Conservation (phyloP, 2,797 vertebrate species). For the Propithecus perrieri region DNA sequence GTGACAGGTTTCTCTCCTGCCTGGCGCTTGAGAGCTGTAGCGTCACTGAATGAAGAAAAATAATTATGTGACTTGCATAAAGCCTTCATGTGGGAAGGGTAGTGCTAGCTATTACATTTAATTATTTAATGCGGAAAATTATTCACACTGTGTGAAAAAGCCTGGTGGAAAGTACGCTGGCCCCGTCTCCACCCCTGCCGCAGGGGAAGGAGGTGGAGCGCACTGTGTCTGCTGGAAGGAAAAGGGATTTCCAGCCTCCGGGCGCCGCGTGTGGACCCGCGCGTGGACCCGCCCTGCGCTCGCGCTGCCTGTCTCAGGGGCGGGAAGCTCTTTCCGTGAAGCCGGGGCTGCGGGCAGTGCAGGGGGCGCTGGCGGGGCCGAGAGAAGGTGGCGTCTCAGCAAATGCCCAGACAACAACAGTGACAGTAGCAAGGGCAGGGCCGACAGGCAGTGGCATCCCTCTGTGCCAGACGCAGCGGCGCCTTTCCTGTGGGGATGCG, state of each 20-base stretch:
- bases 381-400: background rate
- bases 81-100: slow-evolving; percentile 81
- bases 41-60: slow-evolving; percentile 81
- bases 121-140: slow-evolving; percentile 83
- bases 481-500: background rate
- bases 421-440: background rate
- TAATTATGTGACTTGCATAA: slow-evolving; percentile 79
- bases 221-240: background rate
- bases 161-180: slow-evolving; percentile 74
- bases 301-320: background rate
- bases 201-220: background rate
- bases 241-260: slow-evolving; percentile 1
- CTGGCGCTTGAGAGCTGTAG: slow-evolving; percentile 78
- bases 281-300: too few species aligned
- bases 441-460: accelerated
- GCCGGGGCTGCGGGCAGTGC: background rate
- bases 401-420: too few species aligned
- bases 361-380: background rate
- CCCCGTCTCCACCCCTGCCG: slow-evolving; percentile 54
- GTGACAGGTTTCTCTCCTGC: slow-evolving; percentile 84
- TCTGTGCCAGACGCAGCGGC: background rate
- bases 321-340: background rate
- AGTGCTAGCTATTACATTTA: slow-evolving; percentile 82
- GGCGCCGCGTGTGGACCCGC: background rate
- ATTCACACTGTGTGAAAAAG: slow-evolving; percentile 74